phyloP scores from a whole-genome alignment of 2,888 invertebrate species.

The Polia nebulosa region DNA sequence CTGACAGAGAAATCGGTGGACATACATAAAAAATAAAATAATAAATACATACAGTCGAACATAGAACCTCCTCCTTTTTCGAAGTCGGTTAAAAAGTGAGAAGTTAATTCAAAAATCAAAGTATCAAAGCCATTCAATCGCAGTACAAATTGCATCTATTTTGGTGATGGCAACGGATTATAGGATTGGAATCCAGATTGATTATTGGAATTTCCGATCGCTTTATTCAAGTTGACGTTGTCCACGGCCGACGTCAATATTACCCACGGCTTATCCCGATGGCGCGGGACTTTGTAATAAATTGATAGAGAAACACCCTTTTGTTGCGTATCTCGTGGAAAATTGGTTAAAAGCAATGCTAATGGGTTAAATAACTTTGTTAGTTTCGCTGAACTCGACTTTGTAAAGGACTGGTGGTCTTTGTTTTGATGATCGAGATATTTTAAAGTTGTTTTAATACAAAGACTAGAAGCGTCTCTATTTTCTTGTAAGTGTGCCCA shows the following conservation, averaged over 20 bases:
- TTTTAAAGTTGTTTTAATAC: not conserved
- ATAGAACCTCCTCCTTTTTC: too few species aligned
- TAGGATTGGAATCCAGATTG: constrained; percentile 75
- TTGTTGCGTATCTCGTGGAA: constrained; percentile 10
- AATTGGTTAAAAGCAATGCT: constrained; percentile 29
- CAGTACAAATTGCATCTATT: constrained; percentile 69
- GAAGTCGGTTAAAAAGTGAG: not conserved
- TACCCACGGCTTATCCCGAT: constrained; percentile 38
- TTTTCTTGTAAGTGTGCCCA: not conserved
- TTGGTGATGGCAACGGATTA: constrained; percentile 73
- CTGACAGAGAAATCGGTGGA: too few species aligned
- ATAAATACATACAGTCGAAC: too few species aligned
- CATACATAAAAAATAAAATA: too few species aligned
- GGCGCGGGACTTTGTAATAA: constrained; percentile 29
- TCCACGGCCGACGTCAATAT: constrained; percentile 41
- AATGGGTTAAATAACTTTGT: constrained; percentile 27
- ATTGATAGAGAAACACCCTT: constrained; percentile 34
- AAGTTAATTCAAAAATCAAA: constrained; percentile 4
- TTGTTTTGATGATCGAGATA: constrained; percentile 12
- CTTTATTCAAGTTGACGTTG: constrained; percentile 66
- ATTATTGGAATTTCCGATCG: constrained; percentile 77
- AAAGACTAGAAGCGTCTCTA: not conserved
- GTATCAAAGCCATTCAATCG: constrained; percentile 38
- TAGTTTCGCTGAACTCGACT: not conserved
- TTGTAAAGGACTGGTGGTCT: not conserved